These are phyloP conservation scores for Tachina lurida DNA, from an alignment of 2,888 invertebrate genomes.

Conservation along the genomic window DNA sequence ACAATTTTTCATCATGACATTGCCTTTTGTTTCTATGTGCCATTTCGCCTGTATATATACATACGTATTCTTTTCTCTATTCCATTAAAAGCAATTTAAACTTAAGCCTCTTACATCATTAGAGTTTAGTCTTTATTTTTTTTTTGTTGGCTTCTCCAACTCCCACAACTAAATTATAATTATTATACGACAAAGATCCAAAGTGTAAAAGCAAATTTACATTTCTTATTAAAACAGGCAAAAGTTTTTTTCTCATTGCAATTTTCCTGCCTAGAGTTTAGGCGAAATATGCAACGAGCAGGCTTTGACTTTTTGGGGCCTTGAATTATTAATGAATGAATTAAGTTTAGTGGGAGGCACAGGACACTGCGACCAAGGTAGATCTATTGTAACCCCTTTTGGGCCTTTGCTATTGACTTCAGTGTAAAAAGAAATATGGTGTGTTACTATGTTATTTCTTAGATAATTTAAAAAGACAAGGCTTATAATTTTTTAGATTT, in stretches of 20 bases:
- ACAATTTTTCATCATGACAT: constrained; percentile 11
- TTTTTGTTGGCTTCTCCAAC: background rate
- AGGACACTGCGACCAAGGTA: too few species aligned
- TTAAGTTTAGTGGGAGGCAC: too few species aligned
- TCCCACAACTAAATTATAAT: constrained; percentile 11
- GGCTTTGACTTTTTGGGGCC: background rate
- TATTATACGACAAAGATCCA: constrained; percentile 20
- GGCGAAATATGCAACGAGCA: background rate
- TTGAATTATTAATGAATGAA: too few species aligned
- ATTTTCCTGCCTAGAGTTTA: constrained; percentile 35
- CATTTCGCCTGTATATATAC: too few species aligned
- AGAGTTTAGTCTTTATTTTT: background rate
- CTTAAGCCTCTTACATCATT: constrained; percentile 20
- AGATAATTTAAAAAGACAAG: too few species aligned
- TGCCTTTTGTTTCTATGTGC: background rate
- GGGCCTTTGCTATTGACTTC: background rate
- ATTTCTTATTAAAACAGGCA: constrained; percentile 51
- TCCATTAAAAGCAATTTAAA: constrained; percentile 29
- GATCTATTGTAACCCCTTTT: too few species aligned
- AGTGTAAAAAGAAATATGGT: background rate
- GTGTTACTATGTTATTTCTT: too few species aligned
- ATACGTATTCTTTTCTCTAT: background rate
- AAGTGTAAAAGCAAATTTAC: constrained; percentile 63
- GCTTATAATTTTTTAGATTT: too few species aligned
- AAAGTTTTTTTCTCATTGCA: constrained; percentile 12